Percentiles rank a stretch among this genome's conserved stretches.
phyloP scores from a whole-genome alignment of 2,797 vertebrate genomes.

The Mus spretus region DNA sequence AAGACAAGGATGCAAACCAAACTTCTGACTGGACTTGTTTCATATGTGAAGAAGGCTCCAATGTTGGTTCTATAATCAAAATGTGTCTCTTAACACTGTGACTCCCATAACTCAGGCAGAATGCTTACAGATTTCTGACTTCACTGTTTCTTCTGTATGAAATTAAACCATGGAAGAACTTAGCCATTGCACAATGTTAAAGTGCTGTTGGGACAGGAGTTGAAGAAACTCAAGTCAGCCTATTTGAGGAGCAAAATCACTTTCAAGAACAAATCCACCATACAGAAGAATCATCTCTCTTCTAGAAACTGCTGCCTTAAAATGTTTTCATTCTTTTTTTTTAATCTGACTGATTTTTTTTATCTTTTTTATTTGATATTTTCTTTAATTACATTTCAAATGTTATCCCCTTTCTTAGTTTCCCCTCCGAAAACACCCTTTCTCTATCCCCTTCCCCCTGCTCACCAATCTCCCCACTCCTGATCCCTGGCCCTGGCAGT shows the following conservation, averaged over 20 bases:
- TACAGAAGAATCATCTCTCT: neutral
- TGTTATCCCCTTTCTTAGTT: too few relatives aligned
- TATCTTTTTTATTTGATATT: too few relatives aligned
- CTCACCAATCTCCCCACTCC: too few relatives aligned
- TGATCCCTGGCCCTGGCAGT: too few relatives aligned
- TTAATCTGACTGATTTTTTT: too few relatives aligned
- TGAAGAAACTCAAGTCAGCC: neutral
- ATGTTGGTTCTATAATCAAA: neutral
- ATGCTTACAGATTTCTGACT: neutral
- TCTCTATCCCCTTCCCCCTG: too few relatives aligned
- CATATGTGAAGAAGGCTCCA: neutral
- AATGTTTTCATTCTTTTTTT: neutral
- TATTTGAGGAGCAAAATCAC: neutral
- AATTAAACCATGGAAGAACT: neutral
- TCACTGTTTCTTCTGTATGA: neutral
- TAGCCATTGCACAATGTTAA: neutral
- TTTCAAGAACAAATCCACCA: neutral
- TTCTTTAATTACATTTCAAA: too few relatives aligned
- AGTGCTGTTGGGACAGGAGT: neutral
- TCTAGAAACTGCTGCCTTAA: neutral
- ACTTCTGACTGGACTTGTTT: neutral
- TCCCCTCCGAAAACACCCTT: too few relatives aligned
- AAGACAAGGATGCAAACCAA: neutral
- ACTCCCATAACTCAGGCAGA: neutral
- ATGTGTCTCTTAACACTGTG: neutral